Conservation (phyloP, 1,140 invertebrate species). For the Tribolium madens region DNA sequence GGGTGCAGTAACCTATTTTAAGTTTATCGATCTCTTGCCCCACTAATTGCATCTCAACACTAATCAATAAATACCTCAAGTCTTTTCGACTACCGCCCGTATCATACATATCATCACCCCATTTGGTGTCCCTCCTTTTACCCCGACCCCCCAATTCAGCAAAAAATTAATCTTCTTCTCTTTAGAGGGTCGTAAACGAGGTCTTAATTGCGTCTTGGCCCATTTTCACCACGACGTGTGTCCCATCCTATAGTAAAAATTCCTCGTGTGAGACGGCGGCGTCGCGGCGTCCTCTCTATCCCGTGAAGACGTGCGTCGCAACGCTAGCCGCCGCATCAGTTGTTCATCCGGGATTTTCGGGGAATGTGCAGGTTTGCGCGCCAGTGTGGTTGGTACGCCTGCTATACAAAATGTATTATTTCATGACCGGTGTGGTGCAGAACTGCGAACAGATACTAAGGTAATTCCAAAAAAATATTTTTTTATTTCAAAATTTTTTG, state of each 20-base stretch:
- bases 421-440: constrained; percentile 63
- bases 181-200: background rate
- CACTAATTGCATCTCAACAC: background rate
- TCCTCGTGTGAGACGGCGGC: background rate
- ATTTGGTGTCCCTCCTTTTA: too few relatives aligned
- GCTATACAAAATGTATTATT: constrained; percentile 60
- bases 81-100: background rate
- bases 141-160: too few relatives aligned
- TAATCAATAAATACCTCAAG: background rate
- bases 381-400: constrained; percentile 39
- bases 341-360: constrained; percentile 50
- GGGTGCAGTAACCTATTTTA: background rate
- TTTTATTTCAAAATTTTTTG: too few relatives aligned
- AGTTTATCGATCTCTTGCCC: background rate
- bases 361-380: constrained; percentile 45
- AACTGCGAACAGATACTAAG: constrained; percentile 63
- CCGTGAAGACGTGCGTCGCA: background rate
- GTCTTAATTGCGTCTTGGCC: background rate
- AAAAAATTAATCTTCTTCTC: background rate
- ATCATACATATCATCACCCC: background rate
- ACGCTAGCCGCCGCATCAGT: constrained; percentile 40
- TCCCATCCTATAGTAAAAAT: too few relatives aligned
- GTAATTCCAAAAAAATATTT: constrained; percentile 47
- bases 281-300: background rate
- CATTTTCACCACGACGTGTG: too few relatives aligned